A percentile compares a stretch with the other conserved stretches of the same genome.
Conservation (phyloP, 2,888 invertebrate species). For the Eretmocerus hayati region DNA sequence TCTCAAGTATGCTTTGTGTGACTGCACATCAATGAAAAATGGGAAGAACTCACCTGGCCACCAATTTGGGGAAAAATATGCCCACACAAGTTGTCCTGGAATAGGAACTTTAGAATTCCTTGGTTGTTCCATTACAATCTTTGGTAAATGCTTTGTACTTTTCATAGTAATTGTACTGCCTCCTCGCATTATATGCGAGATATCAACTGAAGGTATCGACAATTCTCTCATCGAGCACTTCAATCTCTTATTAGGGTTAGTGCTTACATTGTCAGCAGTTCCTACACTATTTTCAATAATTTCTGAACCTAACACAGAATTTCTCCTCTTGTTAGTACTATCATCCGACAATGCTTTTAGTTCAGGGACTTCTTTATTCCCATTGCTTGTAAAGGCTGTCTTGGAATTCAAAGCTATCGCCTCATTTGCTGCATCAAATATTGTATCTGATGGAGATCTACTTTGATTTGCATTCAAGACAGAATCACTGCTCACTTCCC, state of each 20-base stretch:
- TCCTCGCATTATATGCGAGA: conserved; percentile 11
- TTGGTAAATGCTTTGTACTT: conserved; percentile 12
- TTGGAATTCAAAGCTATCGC: neutral
- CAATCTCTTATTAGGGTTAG: neutral
- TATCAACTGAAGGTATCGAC: conserved; percentile 6
- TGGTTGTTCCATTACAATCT: conserved; percentile 3
- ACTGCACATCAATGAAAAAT: no score
- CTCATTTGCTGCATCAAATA: neutral
- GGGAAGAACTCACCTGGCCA: conserved; percentile 35
- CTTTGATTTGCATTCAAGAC: neutral
- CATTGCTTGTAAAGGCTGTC: neutral
- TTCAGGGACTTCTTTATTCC: neutral
- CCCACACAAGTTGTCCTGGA: conserved; percentile 39
- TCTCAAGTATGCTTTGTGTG: no score
- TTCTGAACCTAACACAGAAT: neutral
- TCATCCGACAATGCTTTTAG: no score
- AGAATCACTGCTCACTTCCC: conserved; percentile 10
- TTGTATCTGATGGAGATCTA: neutral
- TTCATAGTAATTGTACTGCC: conserved; percentile 7
- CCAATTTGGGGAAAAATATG: conserved; percentile 34
- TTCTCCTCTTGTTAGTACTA: neutral
- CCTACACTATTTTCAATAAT: neutral
- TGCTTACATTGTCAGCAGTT: no score
- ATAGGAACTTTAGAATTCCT: conserved; percentile 2
- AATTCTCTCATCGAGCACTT: neutral